A percentile compares a stretch with the other conserved stretches of the same genome.
Evolutionary conservation across 2,113 vertebrate genomes (phyloP).

Genomic region (Grallaria varia): DNA sequence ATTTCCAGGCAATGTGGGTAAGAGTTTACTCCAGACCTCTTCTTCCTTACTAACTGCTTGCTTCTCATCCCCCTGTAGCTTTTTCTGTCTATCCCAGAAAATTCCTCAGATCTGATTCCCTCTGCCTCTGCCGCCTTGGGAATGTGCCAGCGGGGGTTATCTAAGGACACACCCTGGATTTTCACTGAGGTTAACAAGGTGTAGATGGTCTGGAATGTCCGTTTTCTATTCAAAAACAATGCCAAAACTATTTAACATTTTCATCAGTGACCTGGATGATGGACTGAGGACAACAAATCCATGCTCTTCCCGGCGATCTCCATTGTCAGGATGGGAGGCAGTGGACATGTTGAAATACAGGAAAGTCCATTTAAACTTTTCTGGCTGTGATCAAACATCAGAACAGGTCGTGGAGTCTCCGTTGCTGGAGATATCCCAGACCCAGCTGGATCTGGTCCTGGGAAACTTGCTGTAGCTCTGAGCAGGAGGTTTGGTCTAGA

Average conservation of each 20-base stretch:
- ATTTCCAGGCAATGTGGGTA: neutral
- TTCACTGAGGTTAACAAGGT: neutral
- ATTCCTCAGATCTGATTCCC: neutral
- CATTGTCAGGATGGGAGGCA: neutral
- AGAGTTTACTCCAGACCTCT: neutral
- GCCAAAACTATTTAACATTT: neutral
- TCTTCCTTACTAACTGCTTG: neutral
- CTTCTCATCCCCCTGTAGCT: neutral
- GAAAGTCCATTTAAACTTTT: neutral
- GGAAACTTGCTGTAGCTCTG: neutral
- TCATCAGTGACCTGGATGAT: neutral
- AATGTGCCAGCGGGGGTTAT: neutral
- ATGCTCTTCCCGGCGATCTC: neutral
- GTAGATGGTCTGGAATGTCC: neutral
- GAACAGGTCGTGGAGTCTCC: neutral
- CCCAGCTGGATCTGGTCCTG: neutral
- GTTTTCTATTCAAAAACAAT: neutral
- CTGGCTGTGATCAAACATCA: neutral
- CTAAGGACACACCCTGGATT: neutral
- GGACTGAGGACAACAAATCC: neutral
- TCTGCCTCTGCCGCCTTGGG: neutral
- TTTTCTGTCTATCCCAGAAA: neutral
- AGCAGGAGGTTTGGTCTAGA: neutral
- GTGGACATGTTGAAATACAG: neutral
- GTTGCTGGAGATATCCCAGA: neutral